Evolutionary conservation across 2,888 invertebrate species (phyloP).

Genomic region (Sabatieria punctata): DNA sequence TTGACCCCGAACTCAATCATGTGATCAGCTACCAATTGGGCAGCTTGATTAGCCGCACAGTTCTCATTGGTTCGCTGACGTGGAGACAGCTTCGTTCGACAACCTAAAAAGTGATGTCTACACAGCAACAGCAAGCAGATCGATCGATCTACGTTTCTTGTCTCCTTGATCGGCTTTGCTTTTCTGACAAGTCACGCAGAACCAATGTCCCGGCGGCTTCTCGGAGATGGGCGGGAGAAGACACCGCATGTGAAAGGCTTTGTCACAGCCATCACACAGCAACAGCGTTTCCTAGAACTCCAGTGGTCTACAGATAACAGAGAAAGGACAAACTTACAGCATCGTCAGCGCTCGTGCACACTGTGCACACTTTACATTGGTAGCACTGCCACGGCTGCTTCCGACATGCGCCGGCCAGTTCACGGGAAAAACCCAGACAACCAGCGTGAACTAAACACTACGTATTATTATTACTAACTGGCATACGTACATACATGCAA

Average conservation of each 20-base stretch:
- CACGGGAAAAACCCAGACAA: constrained; percentile 38
- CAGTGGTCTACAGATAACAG: not conserved
- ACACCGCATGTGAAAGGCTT: constrained; percentile 63
- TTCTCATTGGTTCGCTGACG: too few species aligned
- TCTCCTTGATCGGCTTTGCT: not conserved
- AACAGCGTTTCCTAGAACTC: constrained; percentile 47
- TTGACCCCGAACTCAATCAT: too few species aligned
- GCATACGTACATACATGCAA: too few species aligned
- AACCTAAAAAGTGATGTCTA: too few species aligned
- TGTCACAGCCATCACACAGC: constrained; percentile 64
- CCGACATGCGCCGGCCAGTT: constrained; percentile 33
- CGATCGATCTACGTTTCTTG: too few species aligned
- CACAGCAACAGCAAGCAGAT: too few species aligned
- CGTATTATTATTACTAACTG: too few species aligned
- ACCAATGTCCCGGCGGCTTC: constrained; percentile 34
- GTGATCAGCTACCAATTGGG: too few species aligned
- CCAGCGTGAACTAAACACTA: constrained; percentile 36
- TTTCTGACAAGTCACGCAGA: constrained; percentile 4
- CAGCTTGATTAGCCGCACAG: too few species aligned
- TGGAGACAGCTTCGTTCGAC: too few species aligned
- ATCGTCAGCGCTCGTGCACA: constrained; percentile 52
- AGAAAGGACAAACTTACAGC: constrained; percentile 23
- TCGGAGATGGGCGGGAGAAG: constrained; percentile 46
- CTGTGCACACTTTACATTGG: constrained; percentile 66
- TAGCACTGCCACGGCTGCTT: constrained; percentile 59